A percentile compares a stretch with the other conserved stretches of the same genome.
These are phyloP conservation scores for Chrosomus eos DNA, from an alignment of 2,797 vertebrate species.

Conservation along the genomic window DNA sequence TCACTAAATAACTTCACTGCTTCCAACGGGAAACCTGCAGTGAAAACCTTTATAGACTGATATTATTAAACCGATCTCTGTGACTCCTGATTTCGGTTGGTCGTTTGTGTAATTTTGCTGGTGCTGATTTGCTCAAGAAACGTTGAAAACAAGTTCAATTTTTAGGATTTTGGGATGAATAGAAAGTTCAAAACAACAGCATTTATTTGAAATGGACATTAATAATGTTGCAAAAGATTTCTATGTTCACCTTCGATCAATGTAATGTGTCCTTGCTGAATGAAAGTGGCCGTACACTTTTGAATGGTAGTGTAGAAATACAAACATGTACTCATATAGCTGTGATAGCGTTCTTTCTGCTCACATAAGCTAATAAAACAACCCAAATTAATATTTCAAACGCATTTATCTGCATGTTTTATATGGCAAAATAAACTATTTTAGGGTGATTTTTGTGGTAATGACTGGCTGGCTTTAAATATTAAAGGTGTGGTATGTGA, in stretches of 20 bases:
- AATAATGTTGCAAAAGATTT: not conserved
- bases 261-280: not conserved
- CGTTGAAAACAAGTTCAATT: too few relatives aligned
- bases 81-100: not conserved
- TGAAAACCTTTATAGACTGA: not conserved
- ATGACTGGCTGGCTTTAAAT: not conserved
- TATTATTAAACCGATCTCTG: not conserved
- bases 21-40: not conserved
- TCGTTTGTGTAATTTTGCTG: not conserved
- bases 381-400: not conserved
- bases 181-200: too few relatives aligned
- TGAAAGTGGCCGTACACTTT: not conserved
- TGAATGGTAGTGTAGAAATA: not conserved
- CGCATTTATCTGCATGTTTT: not conserved
- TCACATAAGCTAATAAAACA: not conserved
- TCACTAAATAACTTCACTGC: constrained; percentile 9
- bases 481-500: too few relatives aligned
- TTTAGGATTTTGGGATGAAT: not conserved
- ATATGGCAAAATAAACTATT: not conserved
- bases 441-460: not conserved
- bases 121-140: not conserved
- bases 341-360: not conserved
- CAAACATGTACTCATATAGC: not conserved
- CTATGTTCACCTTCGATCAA: not conserved
- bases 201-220: not conserved